Base-by-base conservation (phyloP, 2,113 vertebrate species). In the Pseudorasbora parva region DNA sequence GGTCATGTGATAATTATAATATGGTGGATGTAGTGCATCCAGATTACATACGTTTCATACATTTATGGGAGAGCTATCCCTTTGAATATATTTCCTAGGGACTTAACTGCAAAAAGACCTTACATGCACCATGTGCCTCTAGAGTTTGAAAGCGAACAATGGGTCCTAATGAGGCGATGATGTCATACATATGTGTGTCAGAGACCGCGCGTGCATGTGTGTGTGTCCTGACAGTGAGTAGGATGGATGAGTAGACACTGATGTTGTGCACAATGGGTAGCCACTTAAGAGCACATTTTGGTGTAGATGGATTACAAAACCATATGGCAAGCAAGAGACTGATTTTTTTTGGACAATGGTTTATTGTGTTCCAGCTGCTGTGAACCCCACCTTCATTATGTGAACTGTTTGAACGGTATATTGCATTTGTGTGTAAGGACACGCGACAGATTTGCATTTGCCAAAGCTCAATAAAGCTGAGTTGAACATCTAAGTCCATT, bases 261-360 rank as follows among this genome's bases (percentile, higher is more conserved):
- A 82, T 43, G 49, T 81, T 17, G 60, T 73, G 43, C 57, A 84
- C 5, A n/a, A 75, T 57, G 60, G 69, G 41, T 89, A 88, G 56
- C 79, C 82, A 91, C 88, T 90, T 92, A 90, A 88, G 84, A 66
- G 81, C 80, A 59, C 85, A 68, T 85, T 88, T 89, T 90, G 90
- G 89, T 88, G 85, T 86, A 89, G 76, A 89, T 85, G 93, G 90
- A 94, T 89, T 92, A 89, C 89, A 87, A 91, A 90, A 92, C 87
- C 93, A 93, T 83, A 92, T 93, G 92, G 84, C 77, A 86, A 84
- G 85, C 71, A 86, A 43, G 88, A 91, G 87, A 88, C 85, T 71
- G 90, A 88, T 90, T 83, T 91, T 86, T 49, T 78, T 84, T 89
- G 89, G 88, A 94, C 92, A 93, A 93, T 92, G 89, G 89, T 82